Conservation (phyloP, 2,113 vertebrate genomes). For the Pseudolaguvia tuberculata region DNA sequence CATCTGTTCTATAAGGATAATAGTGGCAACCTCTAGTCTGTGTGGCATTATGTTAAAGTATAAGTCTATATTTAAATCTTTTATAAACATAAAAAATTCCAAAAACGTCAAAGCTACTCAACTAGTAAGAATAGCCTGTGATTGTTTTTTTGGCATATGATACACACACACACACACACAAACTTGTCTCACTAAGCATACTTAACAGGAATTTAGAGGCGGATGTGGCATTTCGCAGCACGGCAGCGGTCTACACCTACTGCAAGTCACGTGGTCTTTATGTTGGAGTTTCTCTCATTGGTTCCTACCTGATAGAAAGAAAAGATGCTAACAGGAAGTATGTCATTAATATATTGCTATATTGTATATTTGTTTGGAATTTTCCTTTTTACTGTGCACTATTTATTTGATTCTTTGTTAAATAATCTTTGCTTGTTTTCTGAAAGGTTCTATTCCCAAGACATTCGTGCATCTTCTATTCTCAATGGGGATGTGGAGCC, state of each 20-base stretch:
- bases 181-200: not conserved
- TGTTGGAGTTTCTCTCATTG: constrained; percentile 89
- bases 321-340: constrained; percentile 97
- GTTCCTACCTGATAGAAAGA: constrained; percentile 88
- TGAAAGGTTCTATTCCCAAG: constrained; percentile 79
- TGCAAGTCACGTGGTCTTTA: constrained; percentile 91
- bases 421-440: not conserved
- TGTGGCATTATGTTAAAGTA: too few relatives aligned
- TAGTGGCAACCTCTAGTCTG: too few relatives aligned
- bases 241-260: constrained; percentile 89
- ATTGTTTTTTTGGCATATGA: constrained; percentile 29
- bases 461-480: constrained; percentile 85
- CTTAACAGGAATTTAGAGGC: constrained; percentile 85
- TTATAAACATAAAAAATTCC: not conserved
- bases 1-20: too few relatives aligned
- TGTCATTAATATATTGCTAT: constrained; percentile 38
- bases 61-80: not conserved
- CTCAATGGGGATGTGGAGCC: constrained; percentile 83
- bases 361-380: not conserved
- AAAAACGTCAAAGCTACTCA: not conserved
- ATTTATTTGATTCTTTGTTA: not conserved
- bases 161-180: not conserved
- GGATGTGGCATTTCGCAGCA: constrained; percentile 83
- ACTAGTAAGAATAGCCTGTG: not conserved
- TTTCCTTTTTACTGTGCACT: not conserved